A percentile compares a stretch with the other conserved stretches of the same genome.
Conservation (phyloP, 2,888 invertebrate genomes). For the Leucoma salicis region DNA sequence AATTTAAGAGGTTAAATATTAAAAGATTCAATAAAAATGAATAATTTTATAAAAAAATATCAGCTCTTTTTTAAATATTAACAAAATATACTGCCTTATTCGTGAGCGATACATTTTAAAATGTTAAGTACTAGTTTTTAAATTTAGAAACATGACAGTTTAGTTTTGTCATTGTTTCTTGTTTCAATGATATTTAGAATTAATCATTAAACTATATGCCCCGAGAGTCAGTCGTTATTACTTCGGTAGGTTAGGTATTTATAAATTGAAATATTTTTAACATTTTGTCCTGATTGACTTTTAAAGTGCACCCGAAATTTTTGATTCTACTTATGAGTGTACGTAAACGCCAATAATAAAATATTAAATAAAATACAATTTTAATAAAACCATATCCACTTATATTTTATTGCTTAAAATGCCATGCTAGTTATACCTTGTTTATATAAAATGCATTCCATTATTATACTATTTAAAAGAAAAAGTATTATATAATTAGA, state of each 20-base stretch:
- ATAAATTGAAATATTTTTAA: slow-evolving; percentile 36
- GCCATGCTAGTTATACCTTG: not conserved
- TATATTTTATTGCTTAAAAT: not conserved
- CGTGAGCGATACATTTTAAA: slow-evolving; percentile 44
- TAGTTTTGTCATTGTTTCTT: slow-evolving; percentile 31
- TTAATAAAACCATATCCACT: slow-evolving; percentile 1
- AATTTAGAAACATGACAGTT: slow-evolving; percentile 34
- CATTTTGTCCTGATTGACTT: slow-evolving; percentile 37
- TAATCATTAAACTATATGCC: slow-evolving; percentile 33
- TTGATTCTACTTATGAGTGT: slow-evolving; percentile 31
- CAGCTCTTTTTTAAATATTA: slow-evolving; percentile 36
- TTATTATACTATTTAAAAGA: not conserved
- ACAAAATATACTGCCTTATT: slow-evolving; percentile 56
- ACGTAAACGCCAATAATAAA: slow-evolving; percentile 28
- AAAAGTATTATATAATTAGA: not conserved
- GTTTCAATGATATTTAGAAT: slow-evolving; percentile 39
- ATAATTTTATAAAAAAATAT: slow-evolving; percentile 31
- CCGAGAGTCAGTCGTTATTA: slow-evolving; percentile 40
- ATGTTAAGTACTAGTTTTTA: slow-evolving; percentile 37
- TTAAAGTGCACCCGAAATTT: slow-evolving; percentile 30
- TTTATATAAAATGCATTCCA: slow-evolving; percentile 21
- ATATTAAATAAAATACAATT: slow-evolving; percentile 19
- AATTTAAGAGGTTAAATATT: slow-evolving; percentile 21
- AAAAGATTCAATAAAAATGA: slow-evolving; percentile 29
- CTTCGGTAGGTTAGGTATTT: slow-evolving; percentile 42